Evolutionary conservation across 2,113 vertebrate genomes (phyloP).

Genomic region (human (Homo sapiens)): DNA sequence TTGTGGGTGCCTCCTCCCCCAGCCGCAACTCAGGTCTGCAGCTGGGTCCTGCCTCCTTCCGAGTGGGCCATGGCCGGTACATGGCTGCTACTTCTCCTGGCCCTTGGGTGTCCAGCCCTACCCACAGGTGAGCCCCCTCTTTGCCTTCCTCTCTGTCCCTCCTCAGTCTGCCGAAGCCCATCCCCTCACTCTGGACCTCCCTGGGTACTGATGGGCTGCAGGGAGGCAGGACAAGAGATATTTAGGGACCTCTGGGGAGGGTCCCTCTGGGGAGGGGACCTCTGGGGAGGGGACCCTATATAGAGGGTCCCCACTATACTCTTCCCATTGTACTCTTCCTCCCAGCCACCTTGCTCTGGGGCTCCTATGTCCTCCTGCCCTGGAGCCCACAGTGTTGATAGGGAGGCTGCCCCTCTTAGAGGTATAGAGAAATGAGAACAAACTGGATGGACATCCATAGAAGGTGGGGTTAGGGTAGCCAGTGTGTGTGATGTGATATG

Average conservation of each 20-base stretch:
- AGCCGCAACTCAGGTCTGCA: constrained; percentile 6
- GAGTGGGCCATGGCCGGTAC: constrained; percentile 3
- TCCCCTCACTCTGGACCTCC: not conserved
- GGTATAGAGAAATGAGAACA: not conserved
- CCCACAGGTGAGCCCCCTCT: constrained; percentile 62
- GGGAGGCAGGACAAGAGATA: not conserved
- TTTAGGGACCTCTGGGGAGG: not conserved
- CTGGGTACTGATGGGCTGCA: not conserved
- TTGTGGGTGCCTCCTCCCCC: not conserved
- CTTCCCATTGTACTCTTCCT: not conserved
- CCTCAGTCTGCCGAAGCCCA: not conserved
- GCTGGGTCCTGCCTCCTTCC: constrained; percentile 10
- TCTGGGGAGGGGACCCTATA: no score
- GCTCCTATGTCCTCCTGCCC: not conserved
- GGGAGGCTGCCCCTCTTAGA: not conserved
- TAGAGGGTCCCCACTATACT: not conserved
- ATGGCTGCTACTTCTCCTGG: constrained; percentile 48
- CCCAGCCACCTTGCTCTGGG: not conserved
- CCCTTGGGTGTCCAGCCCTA: not conserved
- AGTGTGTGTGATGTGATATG: no score
- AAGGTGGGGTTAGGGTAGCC: not conserved
- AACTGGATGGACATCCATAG: not conserved
- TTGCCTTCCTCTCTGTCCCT: not conserved
- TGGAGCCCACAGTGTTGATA: not conserved
- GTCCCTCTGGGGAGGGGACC: not conserved